Conservation (phyloP, 1,140 invertebrate genomes). For the Aradophagus sp. region DNA sequence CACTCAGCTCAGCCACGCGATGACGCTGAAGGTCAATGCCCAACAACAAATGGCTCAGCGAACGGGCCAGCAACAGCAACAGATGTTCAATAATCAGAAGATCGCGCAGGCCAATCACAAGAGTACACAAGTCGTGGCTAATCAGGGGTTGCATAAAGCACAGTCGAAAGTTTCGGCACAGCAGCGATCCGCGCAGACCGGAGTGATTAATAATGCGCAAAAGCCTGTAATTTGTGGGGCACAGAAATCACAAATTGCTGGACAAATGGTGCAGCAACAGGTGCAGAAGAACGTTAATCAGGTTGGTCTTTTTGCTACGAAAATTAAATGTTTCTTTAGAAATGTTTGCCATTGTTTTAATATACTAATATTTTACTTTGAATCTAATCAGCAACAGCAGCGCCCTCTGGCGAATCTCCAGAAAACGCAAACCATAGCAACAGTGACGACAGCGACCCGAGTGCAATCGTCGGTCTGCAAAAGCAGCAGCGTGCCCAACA, state of each 20-base stretch:
- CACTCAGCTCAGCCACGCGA: conserved; percentile 51
- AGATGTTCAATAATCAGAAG: conserved; percentile 65
- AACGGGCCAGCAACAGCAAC: conserved; percentile 17
- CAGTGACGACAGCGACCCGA: conserved; percentile 44
- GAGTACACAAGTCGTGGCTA: conserved; percentile 13
- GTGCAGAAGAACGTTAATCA: conserved; percentile 29
- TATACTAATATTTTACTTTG: neutral
- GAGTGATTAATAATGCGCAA: conserved; percentile 52
- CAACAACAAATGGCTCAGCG: conserved; percentile 31
- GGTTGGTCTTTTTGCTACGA: conserved; percentile 10
- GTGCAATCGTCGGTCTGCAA: conserved; percentile 69
- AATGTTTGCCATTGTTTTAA: conserved; percentile 25
- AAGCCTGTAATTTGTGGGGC: conserved; percentile 62
- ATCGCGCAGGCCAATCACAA: conserved; percentile 60
- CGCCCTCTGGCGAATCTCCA: conserved; percentile 48
- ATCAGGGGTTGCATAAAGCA: conserved; percentile 56
- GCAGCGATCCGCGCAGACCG: conserved; percentile 46
- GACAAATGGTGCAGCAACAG: conserved; percentile 46
- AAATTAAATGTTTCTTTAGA: no score
- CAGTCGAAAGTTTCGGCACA: conserved; percentile 54
- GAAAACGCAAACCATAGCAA: conserved; percentile 59
- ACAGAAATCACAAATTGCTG: conserved; percentile 26
- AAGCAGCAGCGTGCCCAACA: conserved; percentile 67
- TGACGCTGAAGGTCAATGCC: conserved; percentile 52
- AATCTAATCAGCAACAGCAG: conserved; percentile 29